A percentile compares a stretch with the other conserved stretches of the same genome.
Conservation (phyloP, 2,888 invertebrate genomes). For the Phania funesta region DNA sequence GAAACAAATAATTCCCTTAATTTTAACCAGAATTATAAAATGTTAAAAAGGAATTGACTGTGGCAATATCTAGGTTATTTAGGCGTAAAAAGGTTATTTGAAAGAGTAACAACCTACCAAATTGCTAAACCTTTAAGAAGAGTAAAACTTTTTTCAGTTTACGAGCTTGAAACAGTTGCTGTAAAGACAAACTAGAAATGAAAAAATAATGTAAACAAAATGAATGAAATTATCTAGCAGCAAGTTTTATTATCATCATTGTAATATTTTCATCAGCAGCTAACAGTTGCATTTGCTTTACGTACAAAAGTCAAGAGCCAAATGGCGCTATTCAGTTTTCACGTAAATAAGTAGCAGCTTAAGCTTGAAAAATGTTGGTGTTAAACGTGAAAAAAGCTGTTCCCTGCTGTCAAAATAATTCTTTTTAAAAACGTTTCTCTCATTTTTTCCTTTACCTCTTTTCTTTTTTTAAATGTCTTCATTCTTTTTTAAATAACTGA, state of each 20-base stretch:
- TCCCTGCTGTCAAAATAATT: not conserved
- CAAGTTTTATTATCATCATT: too few relatives aligned
- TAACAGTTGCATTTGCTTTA: not conserved
- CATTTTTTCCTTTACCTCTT: not conserved
- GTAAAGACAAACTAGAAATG: slow-evolving; percentile 2
- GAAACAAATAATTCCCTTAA: slow-evolving; percentile 65
- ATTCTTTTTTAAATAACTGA: not conserved
- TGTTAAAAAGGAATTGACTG: slow-evolving; percentile 17
- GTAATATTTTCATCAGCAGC: too few relatives aligned
- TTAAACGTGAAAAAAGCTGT: slow-evolving; percentile 3
- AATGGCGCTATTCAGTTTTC: not conserved
- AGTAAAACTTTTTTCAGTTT: slow-evolving; percentile 55
- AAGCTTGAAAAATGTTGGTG: slow-evolving; percentile 37
- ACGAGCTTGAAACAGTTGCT: not conserved
- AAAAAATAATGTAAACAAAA: slow-evolving; percentile 46
- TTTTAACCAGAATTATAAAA: slow-evolving; percentile 36
- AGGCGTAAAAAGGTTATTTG: slow-evolving; percentile 67
- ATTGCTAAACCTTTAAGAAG: slow-evolving; percentile 29
- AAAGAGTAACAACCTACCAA: slow-evolving; percentile 26
- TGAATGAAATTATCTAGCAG: slow-evolving; percentile 58
- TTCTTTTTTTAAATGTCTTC: not conserved
- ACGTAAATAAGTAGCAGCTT: slow-evolving; percentile 19
- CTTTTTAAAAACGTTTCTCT: not conserved
- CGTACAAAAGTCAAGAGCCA: not conserved
- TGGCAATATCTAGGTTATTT: slow-evolving; percentile 63